These are phyloP conservation scores for Astreopora myriophthalma DNA, from an alignment of 64 coral and sea anemone genomes.

Conservation along the genomic window DNA sequence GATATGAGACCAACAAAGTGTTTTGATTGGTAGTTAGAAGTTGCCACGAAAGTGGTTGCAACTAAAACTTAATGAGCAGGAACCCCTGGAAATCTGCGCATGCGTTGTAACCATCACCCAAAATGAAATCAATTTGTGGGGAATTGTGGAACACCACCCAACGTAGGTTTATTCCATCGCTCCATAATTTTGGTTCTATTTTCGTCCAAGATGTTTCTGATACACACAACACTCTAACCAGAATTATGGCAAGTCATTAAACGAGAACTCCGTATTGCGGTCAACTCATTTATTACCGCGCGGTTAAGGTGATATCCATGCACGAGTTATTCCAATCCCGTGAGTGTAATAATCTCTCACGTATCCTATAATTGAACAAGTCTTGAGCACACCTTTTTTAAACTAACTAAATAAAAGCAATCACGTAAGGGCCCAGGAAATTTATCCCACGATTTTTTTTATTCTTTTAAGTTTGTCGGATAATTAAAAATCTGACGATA, in stretches of 20 bases:
- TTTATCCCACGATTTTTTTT: too few species aligned
- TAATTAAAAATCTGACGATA: not conserved
- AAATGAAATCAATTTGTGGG: conserved; percentile 41
- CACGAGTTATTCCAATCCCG: not conserved
- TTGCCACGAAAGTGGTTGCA: not conserved
- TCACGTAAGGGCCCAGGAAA: not conserved
- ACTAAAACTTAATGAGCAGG: not conserved
- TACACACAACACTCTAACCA: not conserved
- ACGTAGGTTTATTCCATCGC: not conserved
- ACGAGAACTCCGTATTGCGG: not conserved
- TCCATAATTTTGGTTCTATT: not conserved
- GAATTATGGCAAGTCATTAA: not conserved
- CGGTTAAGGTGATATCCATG: not conserved
- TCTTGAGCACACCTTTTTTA: not conserved
- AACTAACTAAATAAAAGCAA: conserved; percentile 33
- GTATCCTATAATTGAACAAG: not conserved
- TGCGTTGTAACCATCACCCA: not conserved
- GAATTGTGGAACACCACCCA: not conserved
- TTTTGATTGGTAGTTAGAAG: conserved; percentile 31
- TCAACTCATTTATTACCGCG: not conserved
- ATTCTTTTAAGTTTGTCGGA: too few species aligned
- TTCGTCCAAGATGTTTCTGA: not conserved
- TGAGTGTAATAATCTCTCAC: not conserved
- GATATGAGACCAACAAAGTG: not conserved
- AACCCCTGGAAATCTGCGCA: not conserved